Base-by-base conservation (phyloP, 2,888 invertebrate species). In the Agrochola macilenta region DNA sequence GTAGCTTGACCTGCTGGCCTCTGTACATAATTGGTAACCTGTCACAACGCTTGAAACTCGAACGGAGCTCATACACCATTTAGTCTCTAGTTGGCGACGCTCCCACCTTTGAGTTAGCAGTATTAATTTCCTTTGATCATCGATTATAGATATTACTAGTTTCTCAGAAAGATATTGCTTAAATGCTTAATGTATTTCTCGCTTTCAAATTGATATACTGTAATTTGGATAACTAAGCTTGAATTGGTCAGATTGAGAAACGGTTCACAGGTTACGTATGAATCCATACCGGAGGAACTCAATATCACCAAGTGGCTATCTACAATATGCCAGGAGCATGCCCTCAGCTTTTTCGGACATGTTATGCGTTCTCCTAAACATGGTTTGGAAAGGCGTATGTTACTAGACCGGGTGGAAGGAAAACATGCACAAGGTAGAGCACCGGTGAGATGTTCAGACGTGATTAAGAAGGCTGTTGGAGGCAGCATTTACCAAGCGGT, bases 1-100 rank as follows among this genome's bases (percentile, higher is more conserved):
- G n/a, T n/a, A n/a, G n/a, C n/a, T n/a, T n/a, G n/a, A n/a, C n/a
- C n/a, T n/a, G n/a, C n/a, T n/a, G n/a, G n/a, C n/a, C n/a, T n/a
- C n/a, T n/a, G n/a, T n/a, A 81, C n/a, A 2, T 76, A 81, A 81
- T 82, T 73, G 72, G 58, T 81, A 52, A 54, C 68, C 30, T 60
- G 61, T 35, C 68, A 68, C 43, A 64, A 54, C 63, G 46, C 61
- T 69, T 73, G 60, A 65, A 81, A 81, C 60, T 77, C 69, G 61
- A 69, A 39, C 72, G 23, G 60, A 35, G 39, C 39, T 82, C 65
- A 39, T 14, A 46, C 26, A 20, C 30, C 64, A 54, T 70, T 70
- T 52, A 60, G 26, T 26, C 14, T 52, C 8, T 68, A 69, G 39
- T 65, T 72, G 49, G 69, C 69, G 14, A 26, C 14, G 23, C 52